Percentiles rank a stretch among this genome's conserved stretches.
Conservation (phyloP, 2,888 invertebrate species). For the Ormyrus nitidulus region DNA sequence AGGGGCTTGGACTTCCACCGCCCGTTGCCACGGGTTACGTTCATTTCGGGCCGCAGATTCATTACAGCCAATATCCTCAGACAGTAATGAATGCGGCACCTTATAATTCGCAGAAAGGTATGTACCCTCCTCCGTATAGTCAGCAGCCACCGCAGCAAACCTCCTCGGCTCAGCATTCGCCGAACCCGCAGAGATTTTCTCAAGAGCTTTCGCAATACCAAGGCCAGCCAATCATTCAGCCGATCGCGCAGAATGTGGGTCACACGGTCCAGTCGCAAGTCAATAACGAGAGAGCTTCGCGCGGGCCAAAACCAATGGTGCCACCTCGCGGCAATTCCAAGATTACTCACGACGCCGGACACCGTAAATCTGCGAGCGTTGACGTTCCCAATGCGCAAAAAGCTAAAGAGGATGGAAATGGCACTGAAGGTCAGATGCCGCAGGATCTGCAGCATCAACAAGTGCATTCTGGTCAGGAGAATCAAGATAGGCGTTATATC, state of each 20-base stretch:
- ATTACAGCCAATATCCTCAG: constrained; percentile 71
- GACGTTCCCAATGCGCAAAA: constrained; percentile 63
- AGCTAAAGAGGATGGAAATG: constrained; percentile 41
- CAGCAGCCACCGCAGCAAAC: constrained; percentile 42
- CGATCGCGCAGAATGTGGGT: constrained; percentile 70
- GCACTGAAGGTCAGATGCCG: neutral
- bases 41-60: constrained; percentile 60
- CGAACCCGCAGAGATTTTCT: constrained; percentile 71
- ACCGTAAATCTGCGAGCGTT: constrained; percentile 67
- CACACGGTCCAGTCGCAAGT: constrained; percentile 63
- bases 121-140: constrained; percentile 62
- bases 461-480: constrained; percentile 44
- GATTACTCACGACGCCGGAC: constrained; percentile 70
- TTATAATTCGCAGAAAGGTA: constrained; percentile 66
- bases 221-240: constrained; percentile 72
- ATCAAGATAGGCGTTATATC: constrained; percentile 66
- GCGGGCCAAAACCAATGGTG: constrained; percentile 72
- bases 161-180: constrained; percentile 67
- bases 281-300: constrained; percentile 64
- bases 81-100: constrained; percentile 70
- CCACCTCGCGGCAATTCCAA: constrained; percentile 72
- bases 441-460: constrained; percentile 56
- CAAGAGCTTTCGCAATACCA: constrained; percentile 72
- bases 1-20: constrained; percentile 66
- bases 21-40: constrained; percentile 64